These are phyloP conservation scores for Columbina picui DNA, from an alignment of 2,113 vertebrate genomes.

Conservation along the genomic window DNA sequence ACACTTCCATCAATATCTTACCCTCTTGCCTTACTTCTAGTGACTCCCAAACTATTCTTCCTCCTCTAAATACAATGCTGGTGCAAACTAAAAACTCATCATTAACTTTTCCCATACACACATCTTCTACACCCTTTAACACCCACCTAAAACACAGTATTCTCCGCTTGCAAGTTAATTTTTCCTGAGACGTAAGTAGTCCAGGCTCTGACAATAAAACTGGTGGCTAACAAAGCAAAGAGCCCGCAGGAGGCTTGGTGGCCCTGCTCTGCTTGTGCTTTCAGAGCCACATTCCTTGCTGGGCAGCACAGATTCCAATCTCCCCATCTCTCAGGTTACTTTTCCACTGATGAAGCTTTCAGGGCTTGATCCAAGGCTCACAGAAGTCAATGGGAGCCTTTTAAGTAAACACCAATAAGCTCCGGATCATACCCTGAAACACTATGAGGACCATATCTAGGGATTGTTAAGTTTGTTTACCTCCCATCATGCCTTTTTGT, in stretches of 20 bases:
- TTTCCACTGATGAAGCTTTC: conserved; percentile 30
- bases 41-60: background rate
- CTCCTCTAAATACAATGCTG: background rate
- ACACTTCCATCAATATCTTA: background rate
- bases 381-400: background rate
- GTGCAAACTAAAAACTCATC: background rate
- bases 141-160: background rate
- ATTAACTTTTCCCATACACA: background rate
- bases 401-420: conserved; percentile 28
- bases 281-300: conserved; percentile 37
- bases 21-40: background rate
- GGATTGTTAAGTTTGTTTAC: conserved; percentile 16
- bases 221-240: background rate
- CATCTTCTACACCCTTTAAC: background rate
- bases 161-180: background rate
- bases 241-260: conserved; percentile 51
- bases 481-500: conserved; percentile 24
- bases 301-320: conserved; percentile 58
- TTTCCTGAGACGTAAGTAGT: background rate
- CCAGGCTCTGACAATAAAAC: background rate
- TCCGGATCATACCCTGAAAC: conserved; percentile 19
- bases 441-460: background rate
- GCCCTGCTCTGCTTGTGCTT: conserved; percentile 11
- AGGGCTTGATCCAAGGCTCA: conserved; percentile 14
- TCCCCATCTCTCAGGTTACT: conserved; percentile 66